phyloP scores from a whole-genome alignment of 1,140 invertebrate species.

The Cotesia glomerata region DNA sequence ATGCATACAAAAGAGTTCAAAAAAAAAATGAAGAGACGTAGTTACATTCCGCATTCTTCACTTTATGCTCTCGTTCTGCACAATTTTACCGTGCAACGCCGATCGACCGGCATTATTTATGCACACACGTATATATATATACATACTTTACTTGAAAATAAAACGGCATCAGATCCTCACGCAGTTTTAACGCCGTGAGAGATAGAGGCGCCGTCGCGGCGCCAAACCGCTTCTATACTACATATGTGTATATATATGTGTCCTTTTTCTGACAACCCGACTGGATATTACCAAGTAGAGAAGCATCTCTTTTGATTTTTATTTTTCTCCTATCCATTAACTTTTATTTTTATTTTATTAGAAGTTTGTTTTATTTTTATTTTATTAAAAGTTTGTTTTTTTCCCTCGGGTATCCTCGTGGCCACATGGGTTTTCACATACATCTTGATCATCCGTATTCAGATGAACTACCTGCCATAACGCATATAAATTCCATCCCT shows the following conservation, averaged over 20 bases:
- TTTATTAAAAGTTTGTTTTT: too few species aligned
- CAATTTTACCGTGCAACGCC: conserved; percentile 39
- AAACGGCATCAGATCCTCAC: conserved; percentile 22
- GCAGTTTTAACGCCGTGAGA: conserved; percentile 37
- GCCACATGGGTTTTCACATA: conserved; percentile 30
- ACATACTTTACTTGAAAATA: too few species aligned
- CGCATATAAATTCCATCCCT: too few species aligned
- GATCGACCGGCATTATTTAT: conserved; percentile 21
- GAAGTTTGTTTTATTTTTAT: too few species aligned
- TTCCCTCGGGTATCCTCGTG: conserved; percentile 1
- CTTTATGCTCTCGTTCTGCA: conserved; percentile 35
- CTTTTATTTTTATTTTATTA: too few species aligned
- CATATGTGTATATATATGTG: not conserved
- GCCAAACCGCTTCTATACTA: conserved; percentile 11
- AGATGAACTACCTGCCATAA: conserved; percentile 12
- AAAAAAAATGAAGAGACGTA: conserved; percentile 2
- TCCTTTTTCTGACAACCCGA: not conserved
- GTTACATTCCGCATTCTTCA: conserved; percentile 43
- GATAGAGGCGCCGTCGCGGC: conserved; percentile 19
- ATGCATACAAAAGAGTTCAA: not conserved
- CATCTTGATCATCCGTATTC: conserved; percentile 21
- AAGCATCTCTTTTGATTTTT: not conserved
- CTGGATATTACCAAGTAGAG: too few species aligned
- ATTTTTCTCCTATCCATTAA: not conserved
- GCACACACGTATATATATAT: too few species aligned